A percentile compares a stretch with the other conserved stretches of the same genome.
phyloP scores from a whole-genome alignment of 2,888 invertebrate genomes.

The Oscheius onirici region DNA sequence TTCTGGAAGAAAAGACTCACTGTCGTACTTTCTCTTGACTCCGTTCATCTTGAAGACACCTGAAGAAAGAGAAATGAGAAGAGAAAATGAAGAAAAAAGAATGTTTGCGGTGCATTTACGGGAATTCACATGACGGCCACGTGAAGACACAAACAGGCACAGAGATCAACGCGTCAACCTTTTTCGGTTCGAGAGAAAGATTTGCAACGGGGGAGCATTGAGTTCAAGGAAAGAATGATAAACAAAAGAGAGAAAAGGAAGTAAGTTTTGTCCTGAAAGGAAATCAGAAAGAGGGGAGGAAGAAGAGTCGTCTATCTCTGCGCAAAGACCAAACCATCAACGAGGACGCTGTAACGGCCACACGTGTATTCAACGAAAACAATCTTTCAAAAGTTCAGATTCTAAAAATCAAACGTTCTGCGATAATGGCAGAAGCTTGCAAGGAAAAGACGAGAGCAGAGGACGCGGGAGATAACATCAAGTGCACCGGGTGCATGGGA shows the following conservation, averaged over 20 bases:
- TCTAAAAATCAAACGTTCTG: constrained; percentile 7
- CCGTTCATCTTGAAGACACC: constrained; percentile 22
- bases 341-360: constrained; percentile 5
- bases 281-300: too few species aligned
- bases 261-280: background rate
- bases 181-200: background rate
- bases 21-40: constrained; percentile 43
- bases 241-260: background rate
- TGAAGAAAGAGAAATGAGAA: background rate
- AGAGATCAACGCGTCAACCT: background rate
- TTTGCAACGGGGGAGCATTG: background rate
- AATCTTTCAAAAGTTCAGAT: too few species aligned
- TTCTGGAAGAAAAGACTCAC: constrained; percentile 37
- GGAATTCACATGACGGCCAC: constrained; percentile 4
- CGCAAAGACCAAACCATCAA: constrained; percentile 27
- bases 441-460: background rate
- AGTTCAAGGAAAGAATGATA: background rate
- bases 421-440: background rate
- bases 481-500: too few species aligned
- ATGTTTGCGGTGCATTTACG: constrained; percentile 6
- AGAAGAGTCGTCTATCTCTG: background rate
- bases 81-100: background rate
- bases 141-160: background rate
- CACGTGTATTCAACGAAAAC: constrained; percentile 1
- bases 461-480: too few species aligned